These are phyloP conservation scores for Odontocerum albicorne DNA, from an alignment of 2,888 invertebrate genomes.

Conservation along the genomic window DNA sequence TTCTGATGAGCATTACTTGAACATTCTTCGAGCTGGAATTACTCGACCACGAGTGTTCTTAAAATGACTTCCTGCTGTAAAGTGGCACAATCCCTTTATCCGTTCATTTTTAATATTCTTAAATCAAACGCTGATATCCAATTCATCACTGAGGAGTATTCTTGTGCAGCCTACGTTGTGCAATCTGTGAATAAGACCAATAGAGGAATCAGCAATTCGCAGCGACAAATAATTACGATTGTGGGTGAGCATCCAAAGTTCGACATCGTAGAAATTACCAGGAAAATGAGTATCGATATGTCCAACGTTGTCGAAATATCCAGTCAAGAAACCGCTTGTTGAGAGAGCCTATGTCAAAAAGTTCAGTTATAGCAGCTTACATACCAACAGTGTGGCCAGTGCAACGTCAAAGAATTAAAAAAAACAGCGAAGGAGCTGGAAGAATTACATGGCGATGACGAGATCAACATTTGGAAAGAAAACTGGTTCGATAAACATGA, in stretches of 20 bases:
- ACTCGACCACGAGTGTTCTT: too few relatives aligned
- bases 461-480: too few relatives aligned
- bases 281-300: not conserved
- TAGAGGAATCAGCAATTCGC: not conserved
- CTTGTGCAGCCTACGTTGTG: not conserved
- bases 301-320: not conserved
- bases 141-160: not conserved
- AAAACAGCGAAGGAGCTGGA: not conserved
- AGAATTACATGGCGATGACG: not conserved
- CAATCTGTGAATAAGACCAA: not conserved
- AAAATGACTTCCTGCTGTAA: too few relatives aligned
- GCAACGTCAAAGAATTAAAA: too few relatives aligned
- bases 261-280: not conserved
- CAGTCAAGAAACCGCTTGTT: not conserved
- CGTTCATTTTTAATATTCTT: too few relatives aligned
- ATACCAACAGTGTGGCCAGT: not conserved
- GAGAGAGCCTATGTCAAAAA: not conserved
- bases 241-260: not conserved
- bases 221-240: not conserved
- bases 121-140: too few relatives aligned
- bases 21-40: too few relatives aligned
- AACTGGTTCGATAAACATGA: too few relatives aligned
- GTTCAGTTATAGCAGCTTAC: not conserved
- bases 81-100: too few relatives aligned
- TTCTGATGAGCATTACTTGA: too few relatives aligned